These are phyloP conservation scores for Sphaerodactylus townsendi DNA, from an alignment of 2,113 vertebrate genomes.

Conservation along the genomic window DNA sequence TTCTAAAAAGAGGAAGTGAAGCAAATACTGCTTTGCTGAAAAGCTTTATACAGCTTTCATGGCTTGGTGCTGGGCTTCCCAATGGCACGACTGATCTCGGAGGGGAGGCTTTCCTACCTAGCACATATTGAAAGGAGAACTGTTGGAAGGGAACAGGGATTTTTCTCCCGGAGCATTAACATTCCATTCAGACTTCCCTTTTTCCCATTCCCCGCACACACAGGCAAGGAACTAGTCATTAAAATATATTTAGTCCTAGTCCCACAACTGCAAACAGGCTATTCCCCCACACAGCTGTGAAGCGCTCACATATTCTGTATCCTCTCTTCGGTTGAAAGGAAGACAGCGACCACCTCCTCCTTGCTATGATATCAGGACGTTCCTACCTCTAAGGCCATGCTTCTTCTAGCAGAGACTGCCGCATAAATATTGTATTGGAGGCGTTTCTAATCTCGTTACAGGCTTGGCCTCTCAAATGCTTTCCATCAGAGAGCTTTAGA, in stretches of 20 bases:
- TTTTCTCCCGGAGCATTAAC: not conserved
- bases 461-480: conserved; percentile 39
- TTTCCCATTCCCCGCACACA: not conserved
- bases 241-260: not conserved
- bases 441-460: conserved; percentile 48
- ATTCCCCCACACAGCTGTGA: not conserved
- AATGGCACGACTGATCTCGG: not conserved
- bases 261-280: not conserved
- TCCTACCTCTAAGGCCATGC: conserved; percentile 27
- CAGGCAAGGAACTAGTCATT: not conserved
- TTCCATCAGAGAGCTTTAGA: conserved; percentile 61
- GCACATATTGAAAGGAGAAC: no score
- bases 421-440: conserved; percentile 52
- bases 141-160: not conserved
- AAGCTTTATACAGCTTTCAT: not conserved
- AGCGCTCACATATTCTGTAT: fast-evolving
- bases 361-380: conserved; percentile 17
- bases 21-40: not conserved
- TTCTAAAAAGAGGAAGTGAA: not conserved
- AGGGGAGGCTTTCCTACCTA: not conserved
- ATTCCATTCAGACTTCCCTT: not conserved
- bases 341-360: conserved; percentile 46
- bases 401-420: conserved; percentile 52
- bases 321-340: not conserved
- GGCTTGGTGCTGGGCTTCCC: not conserved